Evolutionary conservation across 2,113 vertebrate genomes (phyloP).

Genomic region (Triplophysa dalaica): DNA sequence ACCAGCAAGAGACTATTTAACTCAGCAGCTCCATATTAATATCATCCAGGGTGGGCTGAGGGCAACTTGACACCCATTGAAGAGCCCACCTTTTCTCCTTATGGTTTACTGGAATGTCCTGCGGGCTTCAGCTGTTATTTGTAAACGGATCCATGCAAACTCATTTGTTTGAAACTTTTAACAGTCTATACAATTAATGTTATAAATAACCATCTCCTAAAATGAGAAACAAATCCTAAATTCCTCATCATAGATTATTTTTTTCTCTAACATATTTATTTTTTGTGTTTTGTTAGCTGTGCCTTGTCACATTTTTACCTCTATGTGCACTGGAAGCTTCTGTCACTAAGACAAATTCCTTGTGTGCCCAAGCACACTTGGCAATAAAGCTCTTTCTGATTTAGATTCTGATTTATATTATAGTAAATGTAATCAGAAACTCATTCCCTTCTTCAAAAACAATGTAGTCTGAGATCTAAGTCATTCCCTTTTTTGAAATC

Average conservation of each 20-base stretch:
- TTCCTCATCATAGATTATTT: neutral
- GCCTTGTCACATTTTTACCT: no score
- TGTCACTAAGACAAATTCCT: no score
- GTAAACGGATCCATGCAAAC: slow-evolving; percentile 32
- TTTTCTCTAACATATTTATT: no score
- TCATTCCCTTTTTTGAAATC: no score
- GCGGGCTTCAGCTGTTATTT: slow-evolving; percentile 9
- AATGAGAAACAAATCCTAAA: neutral
- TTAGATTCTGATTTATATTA: neutral
- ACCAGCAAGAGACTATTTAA: neutral
- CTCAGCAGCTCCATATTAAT: neutral
- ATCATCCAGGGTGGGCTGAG: slow-evolving; percentile 25
- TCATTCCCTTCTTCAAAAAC: neutral
- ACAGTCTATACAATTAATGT: neutral
- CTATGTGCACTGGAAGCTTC: no score
- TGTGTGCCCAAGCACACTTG: no score
- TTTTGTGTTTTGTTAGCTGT: no score
- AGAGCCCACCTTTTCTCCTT: slow-evolving; percentile 11
- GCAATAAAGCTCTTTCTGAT: no score
- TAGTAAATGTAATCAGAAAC: neutral
- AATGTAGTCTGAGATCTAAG: neutral
- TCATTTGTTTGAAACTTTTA: slow-evolving; percentile 3
- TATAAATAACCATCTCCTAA: neutral
- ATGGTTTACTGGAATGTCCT: neutral
- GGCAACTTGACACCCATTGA: slow-evolving; percentile 31